Evolutionary conservation across 2,797 vertebrate genomes (phyloP).

Genomic region (Poeciliopsis presidionis): DNA sequence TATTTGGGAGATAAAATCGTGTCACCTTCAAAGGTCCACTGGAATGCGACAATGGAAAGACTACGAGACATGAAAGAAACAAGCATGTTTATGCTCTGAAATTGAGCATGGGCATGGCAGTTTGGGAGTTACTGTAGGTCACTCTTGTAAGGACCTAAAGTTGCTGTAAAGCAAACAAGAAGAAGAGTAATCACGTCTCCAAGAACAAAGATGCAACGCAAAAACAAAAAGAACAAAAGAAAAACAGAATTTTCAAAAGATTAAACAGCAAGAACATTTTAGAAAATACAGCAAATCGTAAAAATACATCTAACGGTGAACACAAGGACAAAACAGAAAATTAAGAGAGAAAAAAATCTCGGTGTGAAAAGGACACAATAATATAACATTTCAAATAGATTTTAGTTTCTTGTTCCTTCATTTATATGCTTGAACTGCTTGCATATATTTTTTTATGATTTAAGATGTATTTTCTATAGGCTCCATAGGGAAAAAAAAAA

Average conservation of each 20-base stretch:
- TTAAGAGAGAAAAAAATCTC: background rate
- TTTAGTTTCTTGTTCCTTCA: background rate
- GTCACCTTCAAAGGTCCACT: slow-evolving; percentile 10
- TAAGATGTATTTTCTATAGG: background rate
- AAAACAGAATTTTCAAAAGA: background rate
- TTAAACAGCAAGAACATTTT: too few species aligned
- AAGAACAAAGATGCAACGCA: background rate
- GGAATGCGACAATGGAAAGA: slow-evolving; percentile 25
- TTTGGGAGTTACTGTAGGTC: slow-evolving; percentile 21
- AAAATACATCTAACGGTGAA: background rate
- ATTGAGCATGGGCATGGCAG: background rate
- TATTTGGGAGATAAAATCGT: slow-evolving; percentile 48
- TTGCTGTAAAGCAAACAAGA: background rate
- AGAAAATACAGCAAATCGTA: background rate
- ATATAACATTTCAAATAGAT: background rate
- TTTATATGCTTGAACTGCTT: too few species aligned
- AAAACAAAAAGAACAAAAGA: background rate
- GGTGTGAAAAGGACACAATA: background rate
- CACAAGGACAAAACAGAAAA: background rate
- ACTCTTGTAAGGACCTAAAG: background rate
- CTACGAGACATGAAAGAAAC: slow-evolving; percentile 3
- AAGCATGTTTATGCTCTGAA: slow-evolving; percentile 26
- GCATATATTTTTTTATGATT: background rate
- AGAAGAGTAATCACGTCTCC: background rate
- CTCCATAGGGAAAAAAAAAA: too few species aligned